These are phyloP conservation scores for Aphis craccivora DNA, from an alignment of 1,140 invertebrate species.

Conservation along the genomic window DNA sequence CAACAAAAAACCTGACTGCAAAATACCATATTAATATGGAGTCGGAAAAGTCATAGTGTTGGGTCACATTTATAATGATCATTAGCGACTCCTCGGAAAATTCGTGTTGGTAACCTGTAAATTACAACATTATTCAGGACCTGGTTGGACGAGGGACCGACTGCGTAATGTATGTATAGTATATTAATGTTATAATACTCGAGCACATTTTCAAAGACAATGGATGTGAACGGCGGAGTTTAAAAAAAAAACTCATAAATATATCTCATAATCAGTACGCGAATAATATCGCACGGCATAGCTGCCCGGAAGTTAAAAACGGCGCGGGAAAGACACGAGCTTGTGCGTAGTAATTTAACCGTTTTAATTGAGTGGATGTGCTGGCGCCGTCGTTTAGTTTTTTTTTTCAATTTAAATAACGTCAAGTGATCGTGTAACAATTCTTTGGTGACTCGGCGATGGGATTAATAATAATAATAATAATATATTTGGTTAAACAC, in stretches of 20 bases:
- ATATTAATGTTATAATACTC: background rate
- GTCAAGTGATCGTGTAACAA: background rate
- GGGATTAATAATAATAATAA: background rate
- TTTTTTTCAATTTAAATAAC: background rate
- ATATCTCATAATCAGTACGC: background rate
- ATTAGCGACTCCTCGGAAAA: background rate
- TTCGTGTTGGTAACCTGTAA: background rate
- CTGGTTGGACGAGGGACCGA: too few species aligned
- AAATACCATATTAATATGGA: background rate
- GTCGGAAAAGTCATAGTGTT: background rate
- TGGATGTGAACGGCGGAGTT: background rate
- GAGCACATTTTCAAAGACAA: background rate
- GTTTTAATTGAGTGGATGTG: background rate
- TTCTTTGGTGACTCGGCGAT: background rate
- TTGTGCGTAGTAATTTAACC: background rate
- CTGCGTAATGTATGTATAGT: background rate
- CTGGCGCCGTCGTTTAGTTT: background rate
- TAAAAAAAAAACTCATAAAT: background rate
- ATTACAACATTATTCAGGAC: background rate
- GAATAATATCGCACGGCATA: background rate
- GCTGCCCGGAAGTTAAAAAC: too few species aligned
- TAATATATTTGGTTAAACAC: background rate
- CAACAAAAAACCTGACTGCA: background rate
- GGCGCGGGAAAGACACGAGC: background rate
- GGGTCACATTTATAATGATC: background rate